Base-by-base conservation (phyloP, 2,797 vertebrate species). In the Tachyglossus aculeatus region DNA sequence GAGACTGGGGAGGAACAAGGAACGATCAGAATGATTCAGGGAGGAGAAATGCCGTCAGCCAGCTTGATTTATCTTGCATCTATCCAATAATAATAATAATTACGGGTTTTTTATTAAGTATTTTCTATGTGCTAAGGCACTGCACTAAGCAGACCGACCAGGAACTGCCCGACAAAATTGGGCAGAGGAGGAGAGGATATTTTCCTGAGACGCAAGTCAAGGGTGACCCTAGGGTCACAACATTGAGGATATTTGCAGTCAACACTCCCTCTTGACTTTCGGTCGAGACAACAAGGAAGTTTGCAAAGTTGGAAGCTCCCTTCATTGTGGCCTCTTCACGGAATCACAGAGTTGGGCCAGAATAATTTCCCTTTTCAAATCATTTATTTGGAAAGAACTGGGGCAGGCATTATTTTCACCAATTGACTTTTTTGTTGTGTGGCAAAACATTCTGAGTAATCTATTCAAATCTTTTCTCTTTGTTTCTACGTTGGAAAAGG, bases 381-480 rank as follows among this genome's bases (percentile, higher is more conserved):
- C 63, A 54, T 75, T 64, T 55, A 38, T 52, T 48, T 56, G 14
- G 32, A 58, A 62, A 57, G 19, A 24, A 31, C 22, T 29, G 62
- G 38, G 54, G 10, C 21, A 41, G 52, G 19, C 18, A 47, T 47
- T 61, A 50, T 44, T 79, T 62, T 64, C 39, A 68, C 37, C 33
- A 70, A 33, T 12, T 52, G 47, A 18, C 13, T 48, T 70, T 71
- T n/a, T 73, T 50, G 39, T 43, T 22, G 7, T 41, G 3, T 47
- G 58, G 68, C 34, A 45, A 48, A 74, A 39, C 59, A 76, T 58
- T 59, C 36, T 74, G 61, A 81, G 33, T 19, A 59, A 19, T 9
- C 71, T 61, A 54, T 45, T 56, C 48, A 50, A 48, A 9, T 31
- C 15, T 25, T 53, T 51, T 63, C 66, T 40, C 31, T 61, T 59